These are phyloP conservation scores for Phaonia tiefii DNA, from an alignment of 2,888 invertebrate genomes.

Conservation along the genomic window DNA sequence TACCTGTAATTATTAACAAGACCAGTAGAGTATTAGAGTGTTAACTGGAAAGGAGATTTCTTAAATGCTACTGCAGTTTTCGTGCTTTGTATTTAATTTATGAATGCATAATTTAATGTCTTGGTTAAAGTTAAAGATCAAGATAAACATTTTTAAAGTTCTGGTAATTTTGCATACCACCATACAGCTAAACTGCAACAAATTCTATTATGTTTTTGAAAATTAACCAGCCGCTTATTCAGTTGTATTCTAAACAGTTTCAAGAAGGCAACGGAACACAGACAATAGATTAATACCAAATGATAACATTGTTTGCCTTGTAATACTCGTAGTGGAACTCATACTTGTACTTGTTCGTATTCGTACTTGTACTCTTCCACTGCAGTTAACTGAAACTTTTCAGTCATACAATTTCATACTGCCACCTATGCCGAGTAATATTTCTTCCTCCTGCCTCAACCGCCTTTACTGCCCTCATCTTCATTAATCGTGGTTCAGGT, in stretches of 20 bases:
- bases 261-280: constrained; percentile 25
- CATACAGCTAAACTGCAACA: constrained; percentile 31
- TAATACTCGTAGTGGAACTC: too few relatives aligned
- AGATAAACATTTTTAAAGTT: constrained; percentile 62
- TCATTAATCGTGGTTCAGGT: constrained; percentile 1
- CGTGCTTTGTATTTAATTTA: constrained; percentile 42
- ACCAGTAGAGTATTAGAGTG: too few relatives aligned
- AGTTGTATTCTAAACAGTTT: constrained; percentile 17
- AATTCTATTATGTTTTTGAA: constrained; percentile 23
- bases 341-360: too few relatives aligned
- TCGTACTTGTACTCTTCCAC: too few relatives aligned
- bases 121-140: constrained; percentile 56
- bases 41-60: background rate
- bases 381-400: too few relatives aligned
- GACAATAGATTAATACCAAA: constrained; percentile 58
- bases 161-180: constrained; percentile 48
- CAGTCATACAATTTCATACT: background rate
- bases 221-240: constrained; percentile 12
- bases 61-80: constrained; percentile 1
- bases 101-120: constrained; percentile 63
- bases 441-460: constrained; percentile 2
- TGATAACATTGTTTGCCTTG: constrained; percentile 64
- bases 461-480: constrained; percentile 32
- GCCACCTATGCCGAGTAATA: constrained; percentile 13
- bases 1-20: too few relatives aligned